These are phyloP conservation scores for Meandrina meandrites DNA, from an alignment of 92 coral and sea anemone species.

Conservation along the genomic window DNA sequence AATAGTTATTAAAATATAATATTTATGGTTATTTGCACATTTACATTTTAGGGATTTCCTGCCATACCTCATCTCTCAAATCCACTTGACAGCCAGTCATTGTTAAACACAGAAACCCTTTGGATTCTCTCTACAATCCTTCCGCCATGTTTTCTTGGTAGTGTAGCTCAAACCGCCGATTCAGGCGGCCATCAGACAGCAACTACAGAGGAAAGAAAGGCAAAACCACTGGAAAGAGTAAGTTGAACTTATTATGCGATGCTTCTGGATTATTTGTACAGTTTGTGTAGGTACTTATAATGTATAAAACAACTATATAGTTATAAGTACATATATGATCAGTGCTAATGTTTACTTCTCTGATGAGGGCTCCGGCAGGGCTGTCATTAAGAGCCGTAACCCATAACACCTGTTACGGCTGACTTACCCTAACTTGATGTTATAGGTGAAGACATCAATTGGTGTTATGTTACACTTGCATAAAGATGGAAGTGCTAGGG, in stretches of 20 bases:
- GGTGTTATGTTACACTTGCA: too few species aligned
- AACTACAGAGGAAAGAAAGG: background rate
- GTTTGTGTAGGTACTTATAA: background rate
- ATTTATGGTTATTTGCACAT: background rate
- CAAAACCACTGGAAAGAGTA: conserved; percentile 23
- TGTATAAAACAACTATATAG: too few species aligned
- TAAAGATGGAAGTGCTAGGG: too few species aligned
- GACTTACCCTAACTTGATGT: too few species aligned
- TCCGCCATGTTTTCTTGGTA: conserved; percentile 39
- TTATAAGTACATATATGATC: too few species aligned
- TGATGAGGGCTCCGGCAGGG: too few species aligned
- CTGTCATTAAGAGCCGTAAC: too few species aligned
- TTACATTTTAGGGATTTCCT: conserved; percentile 30
- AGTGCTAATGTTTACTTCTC: too few species aligned
- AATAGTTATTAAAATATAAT: background rate
- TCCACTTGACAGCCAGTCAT: conserved; percentile 9
- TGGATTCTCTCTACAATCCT: conserved; percentile 64
- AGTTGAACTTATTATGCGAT: background rate
- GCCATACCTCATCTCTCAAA: conserved; percentile 17
- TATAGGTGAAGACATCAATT: too few species aligned
- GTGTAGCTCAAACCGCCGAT: background rate
- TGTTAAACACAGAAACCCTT: conserved; percentile 44
- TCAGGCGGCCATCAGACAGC: background rate
- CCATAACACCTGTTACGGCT: too few species aligned
- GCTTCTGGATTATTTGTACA: background rate